Percentiles rank a stretch among this genome's conserved stretches.
These are phyloP conservation scores for Hyaena hyaena DNA, from an alignment of 2,113 vertebrate genomes.

Conservation along the genomic window DNA sequence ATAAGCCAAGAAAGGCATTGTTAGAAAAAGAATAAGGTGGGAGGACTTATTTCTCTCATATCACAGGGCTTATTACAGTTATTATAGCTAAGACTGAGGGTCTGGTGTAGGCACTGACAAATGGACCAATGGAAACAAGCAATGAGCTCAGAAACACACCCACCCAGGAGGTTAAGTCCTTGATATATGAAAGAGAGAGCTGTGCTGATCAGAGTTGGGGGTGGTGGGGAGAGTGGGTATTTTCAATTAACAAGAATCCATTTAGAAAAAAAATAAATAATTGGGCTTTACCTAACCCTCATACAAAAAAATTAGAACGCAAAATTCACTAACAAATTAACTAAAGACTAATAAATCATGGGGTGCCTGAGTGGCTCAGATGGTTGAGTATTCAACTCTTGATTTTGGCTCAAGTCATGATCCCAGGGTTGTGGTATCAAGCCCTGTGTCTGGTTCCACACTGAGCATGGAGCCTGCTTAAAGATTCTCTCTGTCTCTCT, in stretches of 20 bases:
- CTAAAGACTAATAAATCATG: neutral
- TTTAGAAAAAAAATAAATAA: neutral
- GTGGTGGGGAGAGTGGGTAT: neutral
- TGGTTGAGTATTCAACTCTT: neutral
- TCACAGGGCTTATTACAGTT: neutral
- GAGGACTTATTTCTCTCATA: neutral
- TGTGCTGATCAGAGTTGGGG: neutral
- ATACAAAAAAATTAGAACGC: neutral
- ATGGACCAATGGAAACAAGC: neutral
- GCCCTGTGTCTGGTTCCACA: neutral
- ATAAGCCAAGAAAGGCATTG: neutral
- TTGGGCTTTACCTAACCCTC: neutral
- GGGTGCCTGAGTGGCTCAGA: neutral
- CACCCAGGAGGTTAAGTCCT: neutral
- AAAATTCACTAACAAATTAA: conserved; percentile 5
- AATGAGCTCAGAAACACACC: neutral
- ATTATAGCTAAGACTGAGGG: neutral
- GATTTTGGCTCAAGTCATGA: neutral
- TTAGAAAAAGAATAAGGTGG: neutral
- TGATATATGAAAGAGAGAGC: neutral
- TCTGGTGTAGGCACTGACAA: neutral
- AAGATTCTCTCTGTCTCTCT: neutral
- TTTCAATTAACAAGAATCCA: conserved; percentile 43
- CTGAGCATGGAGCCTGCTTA: neutral
- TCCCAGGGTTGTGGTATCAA: neutral